phyloP scores from a whole-genome alignment of 2,113 vertebrate genomes.

The Pomatorhinus ruficollis region DNA sequence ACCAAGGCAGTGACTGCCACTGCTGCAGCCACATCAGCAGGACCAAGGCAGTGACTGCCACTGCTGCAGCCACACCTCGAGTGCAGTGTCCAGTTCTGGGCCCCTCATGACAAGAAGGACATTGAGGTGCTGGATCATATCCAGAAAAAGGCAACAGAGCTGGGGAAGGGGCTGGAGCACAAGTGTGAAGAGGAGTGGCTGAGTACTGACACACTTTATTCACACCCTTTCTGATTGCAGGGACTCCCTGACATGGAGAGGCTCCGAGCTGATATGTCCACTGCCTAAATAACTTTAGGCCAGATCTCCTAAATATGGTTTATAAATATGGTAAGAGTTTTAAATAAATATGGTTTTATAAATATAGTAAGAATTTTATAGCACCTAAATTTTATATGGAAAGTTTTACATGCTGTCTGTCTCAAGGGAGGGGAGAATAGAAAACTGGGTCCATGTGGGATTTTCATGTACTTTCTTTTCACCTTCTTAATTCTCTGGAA shows the following conservation, averaged over 20 bases:
- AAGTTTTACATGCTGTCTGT: not conserved
- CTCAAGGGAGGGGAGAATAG: not conserved
- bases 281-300: not conserved
- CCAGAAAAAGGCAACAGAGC: not conserved
- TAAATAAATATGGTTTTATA: not conserved
- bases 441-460: not conserved
- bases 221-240: not conserved
- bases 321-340: not conserved
- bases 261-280: rapidly evolving
- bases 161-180: not conserved
- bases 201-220: not conserved
- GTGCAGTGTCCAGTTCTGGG: not conserved
- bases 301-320: not conserved
- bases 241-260: not conserved
- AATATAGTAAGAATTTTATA: not conserved
- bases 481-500: not conserved
- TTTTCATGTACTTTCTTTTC: not conserved
- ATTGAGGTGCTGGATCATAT: not conserved
- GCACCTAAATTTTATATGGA: not conserved
- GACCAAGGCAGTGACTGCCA: rapidly evolving
- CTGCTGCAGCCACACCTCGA: not conserved
- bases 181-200: not conserved
- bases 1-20: rapidly evolving
- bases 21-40: not conserved
- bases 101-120: not conserved